phyloP scores from a whole-genome alignment of 1,140 invertebrate genomes.

The Psilanteris sp. region DNA sequence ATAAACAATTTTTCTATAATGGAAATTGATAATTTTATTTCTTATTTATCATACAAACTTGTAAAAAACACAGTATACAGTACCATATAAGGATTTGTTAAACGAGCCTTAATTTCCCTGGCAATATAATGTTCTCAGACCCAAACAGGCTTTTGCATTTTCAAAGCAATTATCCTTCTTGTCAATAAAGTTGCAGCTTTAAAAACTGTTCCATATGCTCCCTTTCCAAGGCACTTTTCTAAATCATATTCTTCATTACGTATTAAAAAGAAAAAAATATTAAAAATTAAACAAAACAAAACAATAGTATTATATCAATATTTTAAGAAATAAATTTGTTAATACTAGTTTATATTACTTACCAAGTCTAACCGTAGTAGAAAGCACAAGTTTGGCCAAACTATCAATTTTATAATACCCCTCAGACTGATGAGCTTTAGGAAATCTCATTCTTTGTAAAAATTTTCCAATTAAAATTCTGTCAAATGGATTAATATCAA shows the following conservation, averaged over 20 bases:
- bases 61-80: no score
- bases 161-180: conserved; percentile 84
- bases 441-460: conserved; percentile 80
- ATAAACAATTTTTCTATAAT: no score
- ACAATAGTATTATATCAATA: no score
- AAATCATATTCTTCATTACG: conserved; percentile 83
- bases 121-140: conserved; percentile 91
- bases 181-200: conserved; percentile 82
- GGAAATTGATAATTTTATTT: no score
- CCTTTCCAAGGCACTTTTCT: conserved; percentile 86
- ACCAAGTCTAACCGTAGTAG: conserved; percentile 75
- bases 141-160: conserved; percentile 88
- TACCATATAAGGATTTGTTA: conserved; percentile 85
- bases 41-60: no score
- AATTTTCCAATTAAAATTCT: conserved; percentile 77
- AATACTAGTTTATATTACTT: no score
- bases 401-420: conserved; percentile 74
- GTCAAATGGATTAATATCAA: conserved; percentile 80
- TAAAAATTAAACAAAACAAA: no score
- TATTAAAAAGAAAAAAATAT: conserved; percentile 43
- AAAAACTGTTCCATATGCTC: conserved; percentile 86
- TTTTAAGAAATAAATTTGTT: no score
- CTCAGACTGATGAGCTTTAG: conserved; percentile 76
- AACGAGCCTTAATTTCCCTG: conserved; percentile 86
- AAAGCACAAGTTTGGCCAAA: conserved; percentile 79